These are phyloP conservation scores for Amblyornis subalaris DNA, from an alignment of 2,113 vertebrate species.

Conservation along the genomic window DNA sequence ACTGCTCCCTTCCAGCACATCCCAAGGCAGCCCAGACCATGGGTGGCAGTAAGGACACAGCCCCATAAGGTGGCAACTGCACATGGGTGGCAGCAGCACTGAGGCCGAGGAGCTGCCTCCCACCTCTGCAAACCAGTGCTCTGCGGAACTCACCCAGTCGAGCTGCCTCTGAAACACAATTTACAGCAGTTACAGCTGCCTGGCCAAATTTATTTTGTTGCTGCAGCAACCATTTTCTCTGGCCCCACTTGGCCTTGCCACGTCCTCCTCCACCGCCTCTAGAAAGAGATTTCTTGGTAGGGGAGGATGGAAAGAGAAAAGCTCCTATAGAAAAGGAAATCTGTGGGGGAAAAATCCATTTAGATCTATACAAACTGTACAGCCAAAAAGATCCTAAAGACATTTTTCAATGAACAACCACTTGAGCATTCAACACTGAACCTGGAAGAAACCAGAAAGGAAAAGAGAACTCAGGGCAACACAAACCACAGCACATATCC, in stretches of 20 bases:
- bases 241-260: background rate
- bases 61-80: background rate
- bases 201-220: background rate
- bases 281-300: background rate
- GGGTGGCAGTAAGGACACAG: background rate
- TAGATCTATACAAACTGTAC: background rate
- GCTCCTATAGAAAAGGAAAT: background rate
- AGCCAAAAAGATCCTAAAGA: background rate
- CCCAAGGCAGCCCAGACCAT: fast-evolving
- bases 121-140: background rate
- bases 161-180: background rate
- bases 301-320: background rate
- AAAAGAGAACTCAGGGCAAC: background rate
- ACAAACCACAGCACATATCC: background rate
- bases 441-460: background rate
- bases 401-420: background rate
- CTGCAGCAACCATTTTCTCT: background rate
- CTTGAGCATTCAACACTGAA: background rate
- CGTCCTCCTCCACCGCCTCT: background rate
- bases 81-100: background rate
- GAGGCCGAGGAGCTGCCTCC: background rate
- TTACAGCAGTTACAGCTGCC: background rate
- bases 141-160: background rate
- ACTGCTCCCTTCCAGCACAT: background rate
- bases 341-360: background rate